Base-by-base conservation (phyloP, 2,888 invertebrate species). In the Erebia palarica region DNA sequence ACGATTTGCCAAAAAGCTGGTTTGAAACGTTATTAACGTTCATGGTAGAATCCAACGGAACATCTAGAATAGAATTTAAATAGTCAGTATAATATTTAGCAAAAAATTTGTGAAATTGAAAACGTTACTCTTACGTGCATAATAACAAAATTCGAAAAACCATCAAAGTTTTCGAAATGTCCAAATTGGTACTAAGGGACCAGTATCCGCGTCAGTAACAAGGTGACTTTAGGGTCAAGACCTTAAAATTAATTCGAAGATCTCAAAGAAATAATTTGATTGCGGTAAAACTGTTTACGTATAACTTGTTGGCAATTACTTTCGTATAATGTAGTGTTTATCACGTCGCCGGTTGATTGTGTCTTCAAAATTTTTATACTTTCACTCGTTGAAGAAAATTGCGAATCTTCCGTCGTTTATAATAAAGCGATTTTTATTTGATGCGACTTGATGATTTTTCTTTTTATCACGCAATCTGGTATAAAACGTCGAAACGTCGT, bases 311-410 rank as follows among this genome's bases (percentile, higher is more conserved):
- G 44, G 44, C 57, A 66, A 66, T 57, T 14, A 57, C 66, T 66
- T 47, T 27, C 67, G 47, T 67, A 67, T 59, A 59, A 59, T 59
- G 51, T 27, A 58, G 27, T 49, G 67, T 67, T 67, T 59, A 67
- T 67, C 59, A 59, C 63, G 9, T 67, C 47, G 18, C 21, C 67
- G 9, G n/a, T 8, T 49, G 58, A 67, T 59, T 47, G 49, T 67
- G 59, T 67, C 59, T 67, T 67, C 58, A 66, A 58, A n/a, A 58
- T 44, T 47, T 47, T 67, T 59, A 16, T 67, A 49, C 58, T 58
- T 67, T 58, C 58, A 27, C 67, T 67, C 49, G 57, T 42, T 65
- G 57, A 16, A 55, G 55, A 18, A 65, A 27, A 64, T 51, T 51
- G 21, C 51, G 11, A 36, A 53, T 57, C 55, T 21, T 49, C 49